Conservation (phyloP, 2,797 vertebrate species). For the Setipinna tenuifilis region DNA sequence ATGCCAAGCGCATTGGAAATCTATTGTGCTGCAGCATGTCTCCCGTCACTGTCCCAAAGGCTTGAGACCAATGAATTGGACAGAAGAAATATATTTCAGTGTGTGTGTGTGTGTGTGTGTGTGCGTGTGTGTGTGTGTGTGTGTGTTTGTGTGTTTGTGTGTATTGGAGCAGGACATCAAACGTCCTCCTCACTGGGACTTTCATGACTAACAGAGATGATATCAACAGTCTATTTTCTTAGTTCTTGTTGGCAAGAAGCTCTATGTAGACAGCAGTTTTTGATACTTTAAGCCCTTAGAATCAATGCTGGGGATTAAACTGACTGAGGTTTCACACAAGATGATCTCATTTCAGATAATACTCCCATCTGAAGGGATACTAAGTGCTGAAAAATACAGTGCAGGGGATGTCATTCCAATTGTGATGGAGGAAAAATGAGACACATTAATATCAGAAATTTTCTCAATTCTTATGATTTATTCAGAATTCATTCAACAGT, state of each 20-base stretch:
- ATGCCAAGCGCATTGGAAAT: too few relatives aligned
- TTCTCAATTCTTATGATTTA: background rate
- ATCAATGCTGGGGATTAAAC: background rate
- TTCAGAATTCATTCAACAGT: background rate
- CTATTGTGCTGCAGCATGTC: too few relatives aligned
- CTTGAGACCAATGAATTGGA: too few relatives aligned
- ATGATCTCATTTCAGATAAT: constrained; percentile 3
- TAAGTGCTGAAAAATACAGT: background rate
- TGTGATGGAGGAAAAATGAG: background rate
- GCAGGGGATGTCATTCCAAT: background rate
- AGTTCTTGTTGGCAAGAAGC: background rate
- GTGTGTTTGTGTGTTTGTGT: background rate
- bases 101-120: too few relatives aligned
- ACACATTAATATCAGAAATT: background rate
- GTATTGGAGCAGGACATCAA: background rate
- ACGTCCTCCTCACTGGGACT: too few relatives aligned
- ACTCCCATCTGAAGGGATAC: background rate
- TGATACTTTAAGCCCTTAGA: background rate
- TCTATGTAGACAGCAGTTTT: background rate
- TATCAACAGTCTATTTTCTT: background rate
- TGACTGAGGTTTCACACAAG: background rate
- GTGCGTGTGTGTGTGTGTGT: too few relatives aligned
- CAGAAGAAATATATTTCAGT: too few relatives aligned
- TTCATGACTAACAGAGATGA: too few relatives aligned
- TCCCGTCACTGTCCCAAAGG: too few relatives aligned